Percentiles rank a stretch among this genome's conserved stretches.
Conservation (phyloP, 1,140 invertebrate species). For the Tenebrio molitor region DNA sequence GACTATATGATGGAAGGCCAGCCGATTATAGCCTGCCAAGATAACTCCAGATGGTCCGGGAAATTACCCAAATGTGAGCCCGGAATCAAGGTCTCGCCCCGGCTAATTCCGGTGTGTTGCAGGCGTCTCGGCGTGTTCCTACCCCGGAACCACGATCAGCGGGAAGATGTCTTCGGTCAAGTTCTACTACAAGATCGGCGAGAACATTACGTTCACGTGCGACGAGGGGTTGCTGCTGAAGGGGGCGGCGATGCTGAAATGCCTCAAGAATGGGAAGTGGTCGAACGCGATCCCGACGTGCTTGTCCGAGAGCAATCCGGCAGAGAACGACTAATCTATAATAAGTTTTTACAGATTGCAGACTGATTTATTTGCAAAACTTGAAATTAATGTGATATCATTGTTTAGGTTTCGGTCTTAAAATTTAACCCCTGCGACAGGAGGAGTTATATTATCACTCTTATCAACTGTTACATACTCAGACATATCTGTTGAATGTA, state of each 20-base stretch:
- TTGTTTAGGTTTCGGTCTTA: constrained; percentile 14
- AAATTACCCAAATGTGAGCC: constrained; percentile 84
- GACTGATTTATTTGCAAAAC: constrained; percentile 20
- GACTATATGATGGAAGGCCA: constrained; percentile 91
- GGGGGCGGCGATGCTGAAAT: constrained; percentile 82
- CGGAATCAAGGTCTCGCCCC: neutral
- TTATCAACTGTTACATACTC: constrained; percentile 14
- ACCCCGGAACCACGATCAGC: constrained; percentile 87
- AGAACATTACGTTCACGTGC: constrained; percentile 88
- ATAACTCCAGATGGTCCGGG: constrained; percentile 89
- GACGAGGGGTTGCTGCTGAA: constrained; percentile 80
- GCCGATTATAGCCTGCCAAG: constrained; percentile 87
- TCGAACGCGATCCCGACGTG: constrained; percentile 85
- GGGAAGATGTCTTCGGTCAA: constrained; percentile 88
- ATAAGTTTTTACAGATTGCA: neutral
- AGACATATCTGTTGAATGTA: constrained; percentile 30
- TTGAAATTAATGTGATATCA: constrained; percentile 37
- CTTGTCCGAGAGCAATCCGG: constrained; percentile 64
- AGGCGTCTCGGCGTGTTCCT: constrained; percentile 87
- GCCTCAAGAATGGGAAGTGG: constrained; percentile 87
- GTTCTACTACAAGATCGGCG: constrained; percentile 88
- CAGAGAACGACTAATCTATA: constrained; percentile 4
- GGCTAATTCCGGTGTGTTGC: constrained; percentile 37
- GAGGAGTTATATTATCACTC: neutral
- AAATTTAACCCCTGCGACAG: neutral